Percentiles rank a stretch among this genome's conserved stretches.
Conservation (phyloP, 2,888 invertebrate species). For the Corythucha ciliata region DNA sequence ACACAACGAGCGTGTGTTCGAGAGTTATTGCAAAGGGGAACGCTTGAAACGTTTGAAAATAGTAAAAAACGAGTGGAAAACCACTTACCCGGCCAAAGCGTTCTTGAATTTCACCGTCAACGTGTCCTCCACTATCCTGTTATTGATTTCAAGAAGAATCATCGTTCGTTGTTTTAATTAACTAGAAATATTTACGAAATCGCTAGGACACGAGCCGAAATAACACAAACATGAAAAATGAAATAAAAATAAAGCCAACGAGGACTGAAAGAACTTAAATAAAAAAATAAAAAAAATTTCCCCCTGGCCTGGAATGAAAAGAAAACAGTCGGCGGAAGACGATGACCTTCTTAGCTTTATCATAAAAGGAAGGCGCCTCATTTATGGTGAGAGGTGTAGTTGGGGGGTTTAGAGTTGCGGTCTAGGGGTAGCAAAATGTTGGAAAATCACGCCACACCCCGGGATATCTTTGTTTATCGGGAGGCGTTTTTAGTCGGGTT, state of each 20-base stretch:
- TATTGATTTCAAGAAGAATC: conserved; percentile 98
- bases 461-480: no score
- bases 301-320: no score
- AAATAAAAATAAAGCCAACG: conserved; percentile 7
- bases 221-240: background rate
- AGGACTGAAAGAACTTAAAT: no score
- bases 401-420: no score
- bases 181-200: no score
- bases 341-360: background rate
- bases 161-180: no score
- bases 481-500: no score
- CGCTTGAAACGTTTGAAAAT: background rate
- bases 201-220: background rate
- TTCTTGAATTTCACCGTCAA: conserved; percentile 91
- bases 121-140: conserved; percentile 97
- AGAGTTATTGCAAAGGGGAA: background rate
- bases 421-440: no score
- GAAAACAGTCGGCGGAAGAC: background rate
- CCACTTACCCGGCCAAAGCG: conserved; percentile 86
- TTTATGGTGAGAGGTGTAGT: no score
- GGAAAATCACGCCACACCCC: no score
- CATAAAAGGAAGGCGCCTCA: no score
- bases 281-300: no score
- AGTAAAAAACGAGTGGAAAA: conserved; percentile 15
- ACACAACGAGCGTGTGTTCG: background rate